Conservation (phyloP, 2,888 invertebrate species). For the Patella pellucida region DNA sequence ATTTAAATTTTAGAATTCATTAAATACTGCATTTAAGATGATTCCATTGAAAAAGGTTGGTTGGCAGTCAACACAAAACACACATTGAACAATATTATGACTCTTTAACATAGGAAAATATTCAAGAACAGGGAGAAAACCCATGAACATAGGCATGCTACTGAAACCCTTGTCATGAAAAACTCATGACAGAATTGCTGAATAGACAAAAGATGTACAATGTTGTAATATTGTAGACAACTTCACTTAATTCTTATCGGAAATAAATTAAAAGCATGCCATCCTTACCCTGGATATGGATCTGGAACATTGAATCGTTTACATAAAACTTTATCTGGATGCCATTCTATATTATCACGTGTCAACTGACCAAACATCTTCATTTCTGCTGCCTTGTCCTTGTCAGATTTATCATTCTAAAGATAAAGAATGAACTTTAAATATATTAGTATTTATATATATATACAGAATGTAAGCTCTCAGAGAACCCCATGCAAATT, state of each 20-base stretch:
- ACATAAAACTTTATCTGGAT: slow-evolving; percentile 86
- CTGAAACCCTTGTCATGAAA: neutral
- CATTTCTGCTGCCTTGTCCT: slow-evolving; percentile 80
- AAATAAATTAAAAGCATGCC: neutral
- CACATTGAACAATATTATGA: too few species aligned
- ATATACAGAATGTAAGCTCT: too few species aligned
- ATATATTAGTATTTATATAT: too few species aligned
- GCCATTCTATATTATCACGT: slow-evolving; percentile 80
- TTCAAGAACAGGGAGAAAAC: slow-evolving; percentile 15
- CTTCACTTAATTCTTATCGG: neutral
- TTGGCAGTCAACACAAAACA: too few species aligned
- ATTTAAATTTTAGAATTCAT: too few species aligned
- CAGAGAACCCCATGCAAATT: too few species aligned
- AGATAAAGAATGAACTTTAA: slow-evolving; percentile 1
- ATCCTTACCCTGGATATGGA: slow-evolving; percentile 77
- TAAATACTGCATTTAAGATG: too few species aligned
- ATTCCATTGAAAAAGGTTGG: too few species aligned
- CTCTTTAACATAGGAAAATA: slow-evolving; percentile 3
- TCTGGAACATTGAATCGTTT: slow-evolving; percentile 95
- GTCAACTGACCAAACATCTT: slow-evolving; percentile 86
- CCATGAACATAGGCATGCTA: neutral
- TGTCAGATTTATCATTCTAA: slow-evolving; percentile 72
- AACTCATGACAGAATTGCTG: neutral
- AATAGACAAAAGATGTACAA: too few species aligned
- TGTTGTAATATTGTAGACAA: neutral